Evolutionary conservation across 2,113 vertebrate species (phyloP).

Genomic region (Trogon surrucura): DNA sequence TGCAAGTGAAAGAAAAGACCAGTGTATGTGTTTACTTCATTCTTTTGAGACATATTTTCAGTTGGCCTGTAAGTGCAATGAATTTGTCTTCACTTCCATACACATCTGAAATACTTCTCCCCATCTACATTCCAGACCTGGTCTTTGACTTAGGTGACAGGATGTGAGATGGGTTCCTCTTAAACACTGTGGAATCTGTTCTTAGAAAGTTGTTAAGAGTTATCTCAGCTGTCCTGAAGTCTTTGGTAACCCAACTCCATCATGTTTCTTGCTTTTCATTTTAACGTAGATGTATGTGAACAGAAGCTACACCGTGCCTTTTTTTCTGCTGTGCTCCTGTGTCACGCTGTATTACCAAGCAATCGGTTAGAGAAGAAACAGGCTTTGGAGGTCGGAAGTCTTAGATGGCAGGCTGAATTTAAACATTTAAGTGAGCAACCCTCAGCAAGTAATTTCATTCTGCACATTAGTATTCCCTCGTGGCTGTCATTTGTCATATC

Average conservation of each 20-base stretch:
- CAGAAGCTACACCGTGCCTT: accelerated
- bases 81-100: not conserved
- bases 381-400: not conserved
- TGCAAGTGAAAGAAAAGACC: not conserved
- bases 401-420: not conserved
- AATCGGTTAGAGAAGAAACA: not conserved
- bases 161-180: not conserved
- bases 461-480: not conserved
- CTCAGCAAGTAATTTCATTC: not conserved
- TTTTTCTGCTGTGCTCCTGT: not conserved
- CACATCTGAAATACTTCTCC: not conserved
- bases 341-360: not conserved
- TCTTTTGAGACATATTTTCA: not conserved
- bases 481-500: not conserved
- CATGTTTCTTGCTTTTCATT: not conserved
- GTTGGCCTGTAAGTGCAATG: not conserved
- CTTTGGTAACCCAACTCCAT: not conserved
- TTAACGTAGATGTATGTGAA: not conserved
- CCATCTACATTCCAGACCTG: not conserved
- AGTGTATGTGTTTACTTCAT: not conserved
- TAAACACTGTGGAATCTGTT: accelerated
- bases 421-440: not conserved
- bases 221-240: not conserved
- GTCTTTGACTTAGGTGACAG: not conserved
- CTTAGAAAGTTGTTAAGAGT: not conserved